These are phyloP conservation scores for Peromyscus melanophrys DNA, from an alignment of 2,797 vertebrate genomes.

Conservation along the genomic window DNA sequence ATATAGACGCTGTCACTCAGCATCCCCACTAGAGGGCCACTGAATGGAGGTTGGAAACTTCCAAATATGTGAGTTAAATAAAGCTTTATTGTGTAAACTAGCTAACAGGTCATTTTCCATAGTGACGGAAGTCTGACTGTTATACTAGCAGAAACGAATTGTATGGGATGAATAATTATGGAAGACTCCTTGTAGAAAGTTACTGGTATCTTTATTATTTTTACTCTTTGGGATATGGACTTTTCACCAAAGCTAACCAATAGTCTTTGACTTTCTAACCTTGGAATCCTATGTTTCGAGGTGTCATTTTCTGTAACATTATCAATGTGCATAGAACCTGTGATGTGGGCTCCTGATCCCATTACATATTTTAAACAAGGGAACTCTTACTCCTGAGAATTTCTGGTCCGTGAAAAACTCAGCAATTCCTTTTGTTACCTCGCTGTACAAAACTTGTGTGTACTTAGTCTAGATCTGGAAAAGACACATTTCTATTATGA, in stretches of 20 bases:
- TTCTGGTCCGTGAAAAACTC: accelerated
- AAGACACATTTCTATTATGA: not conserved
- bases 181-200: not conserved
- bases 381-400: not conserved
- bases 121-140: too few species aligned
- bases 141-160: not conserved
- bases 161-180: accelerated
- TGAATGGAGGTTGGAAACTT: not conserved
- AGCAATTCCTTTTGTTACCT: not conserved
- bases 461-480: not conserved
- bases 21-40: not conserved
- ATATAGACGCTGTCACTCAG: not conserved
- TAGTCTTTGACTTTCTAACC: not conserved
- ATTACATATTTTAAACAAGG: not conserved
- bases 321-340: not conserved
- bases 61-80: not conserved
- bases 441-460: not conserved
- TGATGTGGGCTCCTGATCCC: accelerated
- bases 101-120: not conserved
- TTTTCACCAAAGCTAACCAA: too few species aligned
- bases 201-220: not conserved
- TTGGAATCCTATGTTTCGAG: too few species aligned
- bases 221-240: not conserved
- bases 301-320: not conserved
- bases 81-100: not conserved